These are phyloP conservation scores for Oncorhynchus kisutch DNA, from an alignment of 2,113 vertebrate genomes.

Conservation along the genomic window DNA sequence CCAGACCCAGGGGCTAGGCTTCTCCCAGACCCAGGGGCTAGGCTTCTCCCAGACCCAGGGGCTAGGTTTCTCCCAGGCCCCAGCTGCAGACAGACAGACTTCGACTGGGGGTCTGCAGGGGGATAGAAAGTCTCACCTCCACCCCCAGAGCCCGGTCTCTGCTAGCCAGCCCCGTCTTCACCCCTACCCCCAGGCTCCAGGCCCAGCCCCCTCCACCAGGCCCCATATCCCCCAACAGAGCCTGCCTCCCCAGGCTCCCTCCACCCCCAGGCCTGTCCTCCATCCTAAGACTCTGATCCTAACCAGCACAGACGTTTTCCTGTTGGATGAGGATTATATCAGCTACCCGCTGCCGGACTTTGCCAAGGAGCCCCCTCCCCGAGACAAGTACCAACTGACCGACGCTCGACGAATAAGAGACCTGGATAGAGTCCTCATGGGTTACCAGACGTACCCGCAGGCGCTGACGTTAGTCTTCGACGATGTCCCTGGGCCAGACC, in stretches of 20 bases:
- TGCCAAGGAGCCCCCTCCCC: conserved; percentile 91
- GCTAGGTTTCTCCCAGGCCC: too few species aligned
- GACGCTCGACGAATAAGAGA: conserved; percentile 91
- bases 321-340: conserved; percentile 93
- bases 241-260: conserved; percentile 41
- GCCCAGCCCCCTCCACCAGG: conserved; percentile 19
- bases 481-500: conserved; percentile 86
- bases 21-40: not conserved
- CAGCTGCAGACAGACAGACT: too few species aligned
- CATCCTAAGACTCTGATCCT: conserved; percentile 89
- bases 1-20: too few species aligned
- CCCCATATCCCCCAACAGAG: conserved; percentile 19
- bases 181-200: not conserved
- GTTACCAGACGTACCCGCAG: conserved; percentile 94
- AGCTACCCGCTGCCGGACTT: conserved; percentile 95
- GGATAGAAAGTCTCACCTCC: not conserved
- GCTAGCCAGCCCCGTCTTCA: not conserved
- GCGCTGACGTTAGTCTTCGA: conserved; percentile 96
- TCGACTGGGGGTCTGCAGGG: not conserved
- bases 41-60: too few species aligned
- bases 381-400: conserved; percentile 87
- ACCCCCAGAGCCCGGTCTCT: not conserved
- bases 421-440: conserved; percentile 92
- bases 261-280: conserved; percentile 56
- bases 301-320: conserved; percentile 88